Base-by-base conservation (phyloP, 2,888 invertebrate species). In the Drosophila algonquin region DNA sequence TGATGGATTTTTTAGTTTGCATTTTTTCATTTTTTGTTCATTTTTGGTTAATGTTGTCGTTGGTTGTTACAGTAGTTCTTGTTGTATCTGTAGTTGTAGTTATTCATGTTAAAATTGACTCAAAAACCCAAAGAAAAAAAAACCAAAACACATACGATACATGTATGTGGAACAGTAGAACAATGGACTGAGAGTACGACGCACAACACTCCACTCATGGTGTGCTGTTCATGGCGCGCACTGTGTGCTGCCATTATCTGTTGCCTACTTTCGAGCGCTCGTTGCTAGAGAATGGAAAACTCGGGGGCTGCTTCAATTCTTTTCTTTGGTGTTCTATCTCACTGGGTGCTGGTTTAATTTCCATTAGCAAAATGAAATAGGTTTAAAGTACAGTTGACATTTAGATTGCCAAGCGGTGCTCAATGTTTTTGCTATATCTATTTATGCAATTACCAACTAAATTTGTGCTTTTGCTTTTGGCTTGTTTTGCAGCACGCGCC, bases 361-460 rank as follows among this genome's bases (percentile, higher is more conserved):
- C 64, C 54, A 59, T 63, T 77, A 63, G 89, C 89, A 84, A 87
- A 89, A 89, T 77, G 60, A 84, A 81, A 65, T 77, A 69, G 59
- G 79, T 40, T 40, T 63, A 86, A 70, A 52, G 67, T 79, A 76
- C 58, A 76, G 52, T 63, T 69, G 55, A 71, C 73, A 58, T 14
- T 71, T 45, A 73, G 47, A 52, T 55, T 74, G 57, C 53, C 40
- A 78, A 82, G 72, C 64, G 60, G 74, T 80, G 87, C 73, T 70
- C 71, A 64, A 67, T 12, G 32, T 63, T 54, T 53, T 44, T 16
- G 1, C 54, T 67, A 65, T n/a, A 53, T 54, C 35, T 40, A 24
- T 59, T 24, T 24, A 24, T 63, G 55, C 27, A 52, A 50, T 46
- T 61, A 73, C 58, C 63, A 69, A 56, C 47, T 69, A 52, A 51